A percentile compares a stretch with the other conserved stretches of the same genome.
Evolutionary conservation across 35 echinoderm and acorn worm species (phyloP).

Genomic region (Chiridota heheva): DNA sequence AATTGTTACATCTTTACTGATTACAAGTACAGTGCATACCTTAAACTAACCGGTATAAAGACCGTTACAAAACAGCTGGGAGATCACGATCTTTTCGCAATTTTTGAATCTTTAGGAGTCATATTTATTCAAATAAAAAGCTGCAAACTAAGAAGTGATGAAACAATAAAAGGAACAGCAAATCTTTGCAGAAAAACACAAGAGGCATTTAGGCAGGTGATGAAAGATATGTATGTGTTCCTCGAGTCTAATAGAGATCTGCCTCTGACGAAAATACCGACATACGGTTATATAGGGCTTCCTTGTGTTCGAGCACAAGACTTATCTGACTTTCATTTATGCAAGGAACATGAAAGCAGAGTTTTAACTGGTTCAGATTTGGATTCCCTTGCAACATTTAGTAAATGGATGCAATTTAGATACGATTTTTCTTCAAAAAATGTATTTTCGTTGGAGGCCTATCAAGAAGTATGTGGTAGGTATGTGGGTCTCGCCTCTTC

Average conservation of each 20-base stretch:
- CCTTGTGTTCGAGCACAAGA: conserved; percentile 4
- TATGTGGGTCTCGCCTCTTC: conserved; percentile 44
- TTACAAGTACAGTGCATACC: conserved; percentile 32
- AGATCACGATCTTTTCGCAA: conserved; percentile 44
- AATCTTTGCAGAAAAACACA: conserved; percentile 18
- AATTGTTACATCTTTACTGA: conserved; percentile 36
- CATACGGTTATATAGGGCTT: conserved; percentile 16
- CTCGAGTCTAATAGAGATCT: conserved; percentile 45
- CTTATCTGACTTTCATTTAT: background rate
- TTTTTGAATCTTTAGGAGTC: conserved; percentile 12
- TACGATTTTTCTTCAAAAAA: background rate
- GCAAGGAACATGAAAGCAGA: background rate
- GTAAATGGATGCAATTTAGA: background rate
- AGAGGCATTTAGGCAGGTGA: background rate
- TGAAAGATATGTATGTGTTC: conserved; percentile 46
- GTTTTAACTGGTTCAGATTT: conserved; percentile 9
- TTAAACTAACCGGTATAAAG: background rate
- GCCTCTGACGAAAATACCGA: background rate
- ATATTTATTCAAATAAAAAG: conserved; percentile 45
- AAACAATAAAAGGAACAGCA: background rate
- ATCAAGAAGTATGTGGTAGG: conserved; percentile 26
- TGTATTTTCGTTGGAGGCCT: background rate
- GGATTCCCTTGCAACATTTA: background rate
- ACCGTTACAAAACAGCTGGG: background rate
- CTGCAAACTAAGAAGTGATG: background rate